Base-by-base conservation (phyloP, 2,888 invertebrate genomes). In the Octonoba sinensis region DNA sequence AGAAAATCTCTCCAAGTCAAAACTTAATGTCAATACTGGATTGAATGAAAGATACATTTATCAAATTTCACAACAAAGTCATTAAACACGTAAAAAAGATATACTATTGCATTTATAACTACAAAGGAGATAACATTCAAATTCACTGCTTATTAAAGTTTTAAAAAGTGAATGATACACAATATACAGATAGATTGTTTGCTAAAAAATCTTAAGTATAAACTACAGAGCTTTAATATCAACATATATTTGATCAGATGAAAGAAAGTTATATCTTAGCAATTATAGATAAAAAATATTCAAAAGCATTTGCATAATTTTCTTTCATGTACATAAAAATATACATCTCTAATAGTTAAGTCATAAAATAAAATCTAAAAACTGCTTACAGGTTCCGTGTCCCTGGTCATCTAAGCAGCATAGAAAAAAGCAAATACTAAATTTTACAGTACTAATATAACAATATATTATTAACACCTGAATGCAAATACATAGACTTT, bases 371-470 rank as follows among this genome's bases (percentile, higher is more conserved):
- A 24, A 54, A 54, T n/a, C 20, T 12, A 60, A 22, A 13, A 16
- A 57, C 54, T 16, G 46, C 82, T 82, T 65, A 82, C 82, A 57
- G 82, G 82, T 49, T 82, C 82, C n/a, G 27, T 71, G 22, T 70
- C 60, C 49, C 82, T 70, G n/a, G 62, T 71, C 75, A 82, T 82
- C 82, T 82, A 64, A 12, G 27, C 20, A 69, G 82, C 75, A 82
- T 70, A 44, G 12, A 74, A 51, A n/a, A 46, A 13, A 24, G 49
- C 51, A 70, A 12, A 64, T 0, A 66, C 44, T 51, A 36, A 18
- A 54, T 18, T 36, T 36, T 36, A 36, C 36, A 36, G 11, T 36
- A 36, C 36, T 36, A 36, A 8, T 36, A 27, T 15, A 44, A 72
- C 22, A 47, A 47, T 36, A 20, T 1, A 36, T 18, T n/a, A 51